phyloP scores from a whole-genome alignment of 1,140 invertebrate species.

The Musca domestica region DNA sequence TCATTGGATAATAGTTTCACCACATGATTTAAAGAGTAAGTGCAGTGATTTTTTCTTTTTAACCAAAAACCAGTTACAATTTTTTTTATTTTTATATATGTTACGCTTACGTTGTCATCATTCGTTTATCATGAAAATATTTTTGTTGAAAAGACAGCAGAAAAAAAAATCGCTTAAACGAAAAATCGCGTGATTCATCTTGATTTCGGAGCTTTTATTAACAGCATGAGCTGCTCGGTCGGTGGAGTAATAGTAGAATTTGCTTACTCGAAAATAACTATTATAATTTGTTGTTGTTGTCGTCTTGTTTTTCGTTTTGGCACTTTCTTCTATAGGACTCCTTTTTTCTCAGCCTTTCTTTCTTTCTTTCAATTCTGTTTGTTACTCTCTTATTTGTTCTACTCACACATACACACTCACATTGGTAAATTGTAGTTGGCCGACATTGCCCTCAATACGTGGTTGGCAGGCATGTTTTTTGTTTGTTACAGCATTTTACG shows the following conservation, averaged over 20 bases:
- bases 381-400: background rate
- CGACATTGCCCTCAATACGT: slow-evolving; percentile 19
- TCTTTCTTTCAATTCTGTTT: background rate
- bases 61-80: too few relatives aligned
- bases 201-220: background rate
- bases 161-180: too few relatives aligned
- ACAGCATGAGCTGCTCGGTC: slow-evolving; percentile 1
- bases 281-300: too few relatives aligned
- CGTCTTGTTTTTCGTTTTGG: background rate
- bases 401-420: background rate
- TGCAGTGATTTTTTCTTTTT: too few relatives aligned
- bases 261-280: too few relatives aligned
- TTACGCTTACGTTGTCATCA: slow-evolving; percentile 3
- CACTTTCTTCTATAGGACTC: background rate
- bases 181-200: slow-evolving; percentile 20
- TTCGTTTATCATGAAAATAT: background rate
- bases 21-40: too few relatives aligned
- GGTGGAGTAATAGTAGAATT: too few relatives aligned
- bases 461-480: background rate
- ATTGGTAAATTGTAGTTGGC: background rate
- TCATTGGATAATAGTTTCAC: too few relatives aligned
- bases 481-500: background rate
- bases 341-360: background rate
- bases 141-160: too few relatives aligned
- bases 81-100: too few relatives aligned